These are phyloP conservation scores for Agrilus cyanescens DNA, from an alignment of 2,888 invertebrate species.

Conservation along the genomic window DNA sequence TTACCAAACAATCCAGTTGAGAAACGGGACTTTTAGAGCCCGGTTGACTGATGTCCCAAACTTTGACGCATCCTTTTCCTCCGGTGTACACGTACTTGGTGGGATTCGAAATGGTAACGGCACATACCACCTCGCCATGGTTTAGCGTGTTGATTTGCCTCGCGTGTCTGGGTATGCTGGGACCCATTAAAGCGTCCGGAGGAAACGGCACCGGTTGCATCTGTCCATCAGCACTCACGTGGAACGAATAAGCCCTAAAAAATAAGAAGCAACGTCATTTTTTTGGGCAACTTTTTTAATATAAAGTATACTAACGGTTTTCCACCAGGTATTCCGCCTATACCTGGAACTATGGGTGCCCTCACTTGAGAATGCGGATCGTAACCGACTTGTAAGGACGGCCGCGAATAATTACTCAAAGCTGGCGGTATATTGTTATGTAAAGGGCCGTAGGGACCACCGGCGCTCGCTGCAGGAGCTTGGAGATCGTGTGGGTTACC, in stretches of 20 bases:
- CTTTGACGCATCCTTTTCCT: slow-evolving; percentile 90
- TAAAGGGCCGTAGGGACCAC: slow-evolving; percentile 43
- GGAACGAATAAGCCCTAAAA: slow-evolving; percentile 83
- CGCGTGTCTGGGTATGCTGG: slow-evolving; percentile 89
- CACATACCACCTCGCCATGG: slow-evolving; percentile 96
- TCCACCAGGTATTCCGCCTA: slow-evolving; percentile 65
- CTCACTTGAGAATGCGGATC: slow-evolving; percentile 57
- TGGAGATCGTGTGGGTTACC: slow-evolving; percentile 47
- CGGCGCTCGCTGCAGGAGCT: slow-evolving; percentile 39
- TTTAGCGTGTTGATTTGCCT: slow-evolving; percentile 80
- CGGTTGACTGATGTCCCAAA: slow-evolving; percentile 68
- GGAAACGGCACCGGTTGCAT: slow-evolving; percentile 90
- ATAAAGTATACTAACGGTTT: slow-evolving; percentile 61
- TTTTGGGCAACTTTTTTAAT: not conserved
- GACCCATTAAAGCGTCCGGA: slow-evolving; percentile 80
- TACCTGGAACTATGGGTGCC: slow-evolving; percentile 49
- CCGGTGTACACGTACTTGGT: slow-evolving; percentile 94
- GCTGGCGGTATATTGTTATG: slow-evolving; percentile 54
- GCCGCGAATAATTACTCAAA: slow-evolving; percentile 53
- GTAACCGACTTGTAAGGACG: slow-evolving; percentile 52
- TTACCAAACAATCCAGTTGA: slow-evolving; percentile 73
- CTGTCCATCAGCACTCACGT: slow-evolving; percentile 79
- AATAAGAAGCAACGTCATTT: slow-evolving; percentile 4
- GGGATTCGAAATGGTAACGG: slow-evolving; percentile 83
- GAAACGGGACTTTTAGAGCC: slow-evolving; percentile 68